Conservation (phyloP, 2,888 invertebrate species). For the Slavum lentiscoides region DNA sequence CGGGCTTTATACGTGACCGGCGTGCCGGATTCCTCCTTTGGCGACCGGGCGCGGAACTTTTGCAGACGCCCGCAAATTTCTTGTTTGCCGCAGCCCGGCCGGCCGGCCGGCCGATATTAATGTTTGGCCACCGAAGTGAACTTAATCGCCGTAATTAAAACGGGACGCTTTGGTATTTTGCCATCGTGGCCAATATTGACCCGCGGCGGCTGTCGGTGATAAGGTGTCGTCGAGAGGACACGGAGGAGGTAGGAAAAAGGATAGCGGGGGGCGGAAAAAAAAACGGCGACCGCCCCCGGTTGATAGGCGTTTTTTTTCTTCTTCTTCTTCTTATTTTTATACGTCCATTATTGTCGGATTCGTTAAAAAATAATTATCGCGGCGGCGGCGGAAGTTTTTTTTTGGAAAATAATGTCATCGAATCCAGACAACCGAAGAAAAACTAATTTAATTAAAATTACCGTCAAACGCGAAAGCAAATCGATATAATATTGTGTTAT, state of each 20-base stretch:
- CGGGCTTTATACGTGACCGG: conserved; percentile 39
- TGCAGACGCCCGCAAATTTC: conserved; percentile 51
- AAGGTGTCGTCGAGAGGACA: background rate
- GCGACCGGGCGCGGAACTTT: conserved; percentile 23
- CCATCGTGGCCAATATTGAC: conserved; percentile 32
- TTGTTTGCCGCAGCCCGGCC: conserved; percentile 6
- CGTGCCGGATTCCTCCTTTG: conserved; percentile 41
- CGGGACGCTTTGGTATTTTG: conserved; percentile 51
- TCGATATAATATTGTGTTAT: too few relatives aligned
- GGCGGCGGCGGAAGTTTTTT: too few relatives aligned
- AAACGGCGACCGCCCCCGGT: background rate
- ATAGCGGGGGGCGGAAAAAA: background rate
- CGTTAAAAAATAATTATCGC: background rate
- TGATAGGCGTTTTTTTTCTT: conserved; percentile 7
- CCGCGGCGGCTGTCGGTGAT: background rate
- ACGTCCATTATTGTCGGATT: background rate
- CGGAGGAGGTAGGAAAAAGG: background rate
- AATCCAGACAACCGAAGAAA: too few relatives aligned
- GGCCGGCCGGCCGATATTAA: conserved; percentile 31
- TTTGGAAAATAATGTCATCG: too few relatives aligned
- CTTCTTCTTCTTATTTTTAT: background rate
- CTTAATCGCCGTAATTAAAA: conserved; percentile 52
- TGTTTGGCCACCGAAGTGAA: conserved; percentile 48
- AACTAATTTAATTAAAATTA: too few relatives aligned
- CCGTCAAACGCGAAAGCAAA: too few relatives aligned